These are phyloP conservation scores for Calcarius lapponicus DNA, from an alignment of 2,797 vertebrate genomes.

Conservation along the genomic window DNA sequence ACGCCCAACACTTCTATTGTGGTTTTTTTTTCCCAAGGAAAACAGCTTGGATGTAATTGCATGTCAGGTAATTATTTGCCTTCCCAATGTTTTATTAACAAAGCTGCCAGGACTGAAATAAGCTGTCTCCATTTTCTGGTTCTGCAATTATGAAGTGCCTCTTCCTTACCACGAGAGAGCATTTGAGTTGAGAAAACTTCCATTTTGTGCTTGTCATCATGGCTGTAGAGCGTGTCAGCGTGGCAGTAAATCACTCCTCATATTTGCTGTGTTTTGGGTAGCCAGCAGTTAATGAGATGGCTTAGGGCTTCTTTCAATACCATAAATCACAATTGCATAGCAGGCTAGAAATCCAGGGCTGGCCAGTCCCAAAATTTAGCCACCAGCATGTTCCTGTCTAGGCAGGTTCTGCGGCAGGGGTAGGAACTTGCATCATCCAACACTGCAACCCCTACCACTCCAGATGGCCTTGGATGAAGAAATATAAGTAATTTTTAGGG, in stretches of 20 bases:
- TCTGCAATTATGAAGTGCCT: conserved; percentile 56
- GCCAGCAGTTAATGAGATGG: conserved; percentile 37
- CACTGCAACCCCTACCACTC: background rate
- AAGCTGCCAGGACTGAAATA: conserved; percentile 42
- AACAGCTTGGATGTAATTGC: conserved; percentile 52
- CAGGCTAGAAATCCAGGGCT: background rate
- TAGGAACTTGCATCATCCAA: background rate
- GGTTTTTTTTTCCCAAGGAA: background rate
- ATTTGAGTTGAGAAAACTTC: conserved; percentile 59
- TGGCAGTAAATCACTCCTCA: conserved; percentile 23
- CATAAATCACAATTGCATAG: background rate
- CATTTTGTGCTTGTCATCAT: conserved; percentile 22
- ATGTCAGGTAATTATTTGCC: conserved; percentile 61
- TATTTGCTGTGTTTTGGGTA: conserved; percentile 9
- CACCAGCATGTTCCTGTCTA: background rate
- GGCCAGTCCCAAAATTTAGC: background rate
- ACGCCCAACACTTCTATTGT: background rate
- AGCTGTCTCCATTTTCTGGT: conserved; percentile 51
- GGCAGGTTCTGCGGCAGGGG: background rate
- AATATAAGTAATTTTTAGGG: background rate
- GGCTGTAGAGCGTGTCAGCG: background rate
- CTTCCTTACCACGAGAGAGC: conserved; percentile 60
- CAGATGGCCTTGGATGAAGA: background rate
- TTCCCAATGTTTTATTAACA: conserved; percentile 66
- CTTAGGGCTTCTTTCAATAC: background rate